A percentile compares a stretch with the other conserved stretches of the same genome.
Conservation (phyloP, 2,797 vertebrate species). For the Passerculus sandwichensis region DNA sequence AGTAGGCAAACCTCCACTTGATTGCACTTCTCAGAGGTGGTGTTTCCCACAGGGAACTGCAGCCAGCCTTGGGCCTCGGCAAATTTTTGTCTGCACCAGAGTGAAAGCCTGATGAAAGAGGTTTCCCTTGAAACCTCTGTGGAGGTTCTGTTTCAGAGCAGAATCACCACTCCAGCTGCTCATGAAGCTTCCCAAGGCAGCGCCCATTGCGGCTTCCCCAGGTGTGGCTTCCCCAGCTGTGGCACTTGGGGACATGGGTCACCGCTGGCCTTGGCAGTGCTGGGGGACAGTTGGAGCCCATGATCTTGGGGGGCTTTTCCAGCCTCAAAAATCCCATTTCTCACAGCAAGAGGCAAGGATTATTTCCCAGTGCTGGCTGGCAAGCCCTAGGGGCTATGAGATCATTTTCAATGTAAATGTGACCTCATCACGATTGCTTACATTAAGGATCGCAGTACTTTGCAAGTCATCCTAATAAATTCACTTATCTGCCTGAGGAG, state of each 20-base stretch:
- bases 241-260: neutral
- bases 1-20: neutral
- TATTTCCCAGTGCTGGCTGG: neutral
- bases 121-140: conserved; percentile 22
- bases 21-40: conserved; percentile 16
- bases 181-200: neutral
- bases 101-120: neutral
- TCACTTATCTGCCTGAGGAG: neutral
- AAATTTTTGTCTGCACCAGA: conserved; percentile 51
- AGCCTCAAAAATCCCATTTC: neutral
- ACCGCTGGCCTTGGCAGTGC: neutral
- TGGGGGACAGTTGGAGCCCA: fast-evolving
- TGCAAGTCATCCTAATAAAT: conserved; percentile 51
- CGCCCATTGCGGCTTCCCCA: fast-evolving
- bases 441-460: conserved; percentile 27
- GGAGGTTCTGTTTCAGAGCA: neutral
- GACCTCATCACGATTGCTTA: conserved; percentile 12
- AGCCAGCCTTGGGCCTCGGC: neutral
- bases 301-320: neutral
- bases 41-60: conserved; percentile 36
- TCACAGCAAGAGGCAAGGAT: neutral
- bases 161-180: neutral
- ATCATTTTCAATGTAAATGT: conserved; percentile 47
- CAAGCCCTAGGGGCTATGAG: conserved; percentile 8
- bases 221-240: fast-evolving